Percentiles rank a stretch among this genome's conserved stretches.
Conservation (phyloP, 1,140 invertebrate genomes). For the Heliconius himera region DNA sequence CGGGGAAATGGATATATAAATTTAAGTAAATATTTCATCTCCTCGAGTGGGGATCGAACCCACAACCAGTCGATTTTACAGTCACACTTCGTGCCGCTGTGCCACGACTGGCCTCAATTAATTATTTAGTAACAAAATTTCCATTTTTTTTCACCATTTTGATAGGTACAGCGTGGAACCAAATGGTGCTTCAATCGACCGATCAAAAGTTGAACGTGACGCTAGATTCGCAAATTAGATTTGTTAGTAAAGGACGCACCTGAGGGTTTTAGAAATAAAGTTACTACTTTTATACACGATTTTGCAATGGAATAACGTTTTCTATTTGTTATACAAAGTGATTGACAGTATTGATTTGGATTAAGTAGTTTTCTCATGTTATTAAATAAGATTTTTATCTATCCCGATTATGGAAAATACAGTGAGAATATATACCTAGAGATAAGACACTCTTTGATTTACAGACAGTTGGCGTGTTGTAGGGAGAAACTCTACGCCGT, state of each 20-base stretch:
- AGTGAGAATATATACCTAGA: neutral
- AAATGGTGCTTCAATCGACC: conserved; percentile 51
- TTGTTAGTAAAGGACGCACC: conserved; percentile 44
- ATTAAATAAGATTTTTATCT: too few relatives aligned
- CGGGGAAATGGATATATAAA: too few relatives aligned
- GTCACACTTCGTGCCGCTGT: too few relatives aligned
- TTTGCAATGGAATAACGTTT: neutral
- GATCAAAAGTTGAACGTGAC: conserved; percentile 45
- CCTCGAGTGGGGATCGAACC: too few relatives aligned
- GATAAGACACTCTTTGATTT: neutral
- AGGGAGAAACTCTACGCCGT: neutral
- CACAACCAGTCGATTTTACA: too few relatives aligned
- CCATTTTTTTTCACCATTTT: neutral
- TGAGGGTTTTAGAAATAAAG: conserved; percentile 32
- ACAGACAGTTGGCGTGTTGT: neutral
- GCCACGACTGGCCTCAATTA: too few relatives aligned
- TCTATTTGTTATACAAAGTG: neutral
- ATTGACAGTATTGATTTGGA: too few relatives aligned
- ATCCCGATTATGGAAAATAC: too few relatives aligned
- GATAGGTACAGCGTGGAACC: conserved; percentile 16
- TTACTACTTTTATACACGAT: conserved; percentile 15
- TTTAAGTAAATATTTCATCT: too few relatives aligned
- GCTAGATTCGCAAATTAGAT: conserved; percentile 47
- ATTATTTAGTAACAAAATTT: neutral
- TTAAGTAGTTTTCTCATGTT: too few relatives aligned